Base-by-base conservation (phyloP, 1,140 invertebrate species). In the Bactericera cockerelli region DNA sequence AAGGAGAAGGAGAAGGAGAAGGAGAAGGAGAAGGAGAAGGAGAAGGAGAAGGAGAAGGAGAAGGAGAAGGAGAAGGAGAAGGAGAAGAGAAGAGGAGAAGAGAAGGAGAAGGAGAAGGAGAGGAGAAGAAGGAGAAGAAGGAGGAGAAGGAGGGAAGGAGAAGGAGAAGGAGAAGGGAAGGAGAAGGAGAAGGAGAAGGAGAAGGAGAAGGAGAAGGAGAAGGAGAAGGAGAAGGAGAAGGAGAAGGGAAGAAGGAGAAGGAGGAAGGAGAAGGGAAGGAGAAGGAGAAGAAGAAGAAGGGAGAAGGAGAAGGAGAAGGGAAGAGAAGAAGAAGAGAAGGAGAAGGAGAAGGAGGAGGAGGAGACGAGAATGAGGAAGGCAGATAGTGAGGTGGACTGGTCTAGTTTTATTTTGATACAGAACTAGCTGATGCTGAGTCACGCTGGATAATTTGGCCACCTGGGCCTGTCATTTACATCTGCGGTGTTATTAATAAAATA, bases 131-230 rank as follows among this genome's bases (percentile, higher is more conserved):
- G 1, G 24, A 31, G 22, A n/a, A 14, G 21, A 36, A 14, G 22
- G 56, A 57, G n/a, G n/a, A n/a, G n/a, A n/a, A n/a, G n/a, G n/a
- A n/a, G n/a, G n/a, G n/a, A n/a, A n/a, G n/a, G n/a, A n/a, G n/a
- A n/a, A n/a, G n/a, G n/a, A n/a, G n/a, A n/a, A n/a, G n/a, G n/a
- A n/a, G n/a, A n/a, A 25, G 49, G 19, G 8, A 57, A 36, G 25
- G 11, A 31, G 56, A 31, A 28, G 56, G 49, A 19, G 25, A 57
- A 57, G 56, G 49, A 19, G 56, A 57, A 11, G 56, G 49, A 57
- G 25, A 57, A 36, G 56, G 49, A 57, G 8, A 53, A 19, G 26
- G 25, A 31, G 26, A 57, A 57, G 26, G 24, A 57, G 8, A 8
- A 57, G 26, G 25, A 57, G 26, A 33, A 36, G 26, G 56, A 57